phyloP scores from a whole-genome alignment of 2,888 invertebrate genomes.

The Gortyna flavago region DNA sequence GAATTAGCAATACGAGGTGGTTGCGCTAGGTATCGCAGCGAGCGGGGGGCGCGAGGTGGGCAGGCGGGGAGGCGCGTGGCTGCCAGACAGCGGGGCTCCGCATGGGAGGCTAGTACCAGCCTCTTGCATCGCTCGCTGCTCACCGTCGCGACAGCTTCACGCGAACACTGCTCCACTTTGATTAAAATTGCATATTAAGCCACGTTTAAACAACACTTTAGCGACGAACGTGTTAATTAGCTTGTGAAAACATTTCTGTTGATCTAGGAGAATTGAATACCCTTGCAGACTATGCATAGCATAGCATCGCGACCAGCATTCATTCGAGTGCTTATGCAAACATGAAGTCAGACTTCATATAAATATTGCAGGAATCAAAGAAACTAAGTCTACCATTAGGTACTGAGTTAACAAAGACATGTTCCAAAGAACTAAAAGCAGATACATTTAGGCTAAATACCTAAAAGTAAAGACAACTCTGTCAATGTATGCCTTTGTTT shows the following conservation, averaged over 20 bases:
- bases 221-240: conserved; percentile 67
- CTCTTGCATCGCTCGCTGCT: conserved; percentile 86
- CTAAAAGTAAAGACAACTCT: conserved; percentile 38
- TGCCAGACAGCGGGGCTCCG: conserved; percentile 91
- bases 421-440: conserved; percentile 26
- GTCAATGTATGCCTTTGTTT: conserved; percentile 43
- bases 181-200: conserved; percentile 82
- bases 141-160: conserved; percentile 86
- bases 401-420: conserved; percentile 11
- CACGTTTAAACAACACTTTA: conserved; percentile 69
- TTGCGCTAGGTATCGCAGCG: conserved; percentile 81
- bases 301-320: conserved; percentile 28
- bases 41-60: conserved; percentile 62
- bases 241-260: conserved; percentile 63
- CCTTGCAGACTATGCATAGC: conserved; percentile 44
- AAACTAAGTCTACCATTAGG: conserved; percentile 33
- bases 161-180: conserved; percentile 87
- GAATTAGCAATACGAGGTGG: conserved; percentile 83
- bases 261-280: conserved; percentile 52
- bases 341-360: conserved; percentile 21
- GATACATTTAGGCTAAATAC: conserved; percentile 28
- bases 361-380: conserved; percentile 28
- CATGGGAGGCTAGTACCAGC: conserved; percentile 89
- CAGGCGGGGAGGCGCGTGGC: conserved; percentile 73
- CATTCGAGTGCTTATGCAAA: conserved; percentile 32